These are phyloP conservation scores for Leptopilina clavipes DNA, from an alignment of 1,140 invertebrate genomes.

Conservation along the genomic window DNA sequence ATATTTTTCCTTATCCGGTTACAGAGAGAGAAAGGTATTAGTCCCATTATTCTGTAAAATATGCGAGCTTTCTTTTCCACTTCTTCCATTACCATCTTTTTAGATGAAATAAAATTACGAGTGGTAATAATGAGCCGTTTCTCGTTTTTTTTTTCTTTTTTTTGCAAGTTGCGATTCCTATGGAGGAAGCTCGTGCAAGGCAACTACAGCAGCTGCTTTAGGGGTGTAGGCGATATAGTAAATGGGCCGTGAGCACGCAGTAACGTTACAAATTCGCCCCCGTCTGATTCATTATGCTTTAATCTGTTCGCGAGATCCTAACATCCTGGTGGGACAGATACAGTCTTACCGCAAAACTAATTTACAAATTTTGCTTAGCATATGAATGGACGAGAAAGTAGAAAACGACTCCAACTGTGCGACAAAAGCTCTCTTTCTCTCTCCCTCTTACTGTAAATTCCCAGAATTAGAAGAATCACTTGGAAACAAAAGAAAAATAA, in stretches of 20 bases:
- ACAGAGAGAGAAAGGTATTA: background rate
- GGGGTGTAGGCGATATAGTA: conserved; percentile 46
- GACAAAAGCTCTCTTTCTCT: background rate
- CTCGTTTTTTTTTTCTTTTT: background rate
- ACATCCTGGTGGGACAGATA: conserved; percentile 31
- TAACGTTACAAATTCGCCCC: conserved; percentile 56
- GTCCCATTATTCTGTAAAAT: background rate
- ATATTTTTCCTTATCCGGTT: background rate
- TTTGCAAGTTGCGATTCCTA: conserved; percentile 2
- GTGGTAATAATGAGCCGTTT: conserved; percentile 11
- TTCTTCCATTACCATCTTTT: conserved; percentile 10
- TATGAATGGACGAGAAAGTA: conserved; percentile 3
- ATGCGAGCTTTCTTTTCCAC: background rate
- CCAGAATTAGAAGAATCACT: background rate
- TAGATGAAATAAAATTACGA: conserved; percentile 16
- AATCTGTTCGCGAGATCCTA: conserved; percentile 48
- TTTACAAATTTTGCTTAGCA: conserved; percentile 5
- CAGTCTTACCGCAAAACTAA: conserved; percentile 32
- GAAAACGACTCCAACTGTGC: conserved; percentile 6
- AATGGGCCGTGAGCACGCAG: conserved; percentile 55
- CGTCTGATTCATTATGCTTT: conserved; percentile 53
- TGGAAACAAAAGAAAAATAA: conserved; percentile 5
- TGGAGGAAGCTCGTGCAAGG: conserved; percentile 29
- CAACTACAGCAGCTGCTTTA: conserved; percentile 37
- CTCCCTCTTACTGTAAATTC: background rate